phyloP scores from a whole-genome alignment of 2,888 invertebrate genomes.

The Tipula lateralis region DNA sequence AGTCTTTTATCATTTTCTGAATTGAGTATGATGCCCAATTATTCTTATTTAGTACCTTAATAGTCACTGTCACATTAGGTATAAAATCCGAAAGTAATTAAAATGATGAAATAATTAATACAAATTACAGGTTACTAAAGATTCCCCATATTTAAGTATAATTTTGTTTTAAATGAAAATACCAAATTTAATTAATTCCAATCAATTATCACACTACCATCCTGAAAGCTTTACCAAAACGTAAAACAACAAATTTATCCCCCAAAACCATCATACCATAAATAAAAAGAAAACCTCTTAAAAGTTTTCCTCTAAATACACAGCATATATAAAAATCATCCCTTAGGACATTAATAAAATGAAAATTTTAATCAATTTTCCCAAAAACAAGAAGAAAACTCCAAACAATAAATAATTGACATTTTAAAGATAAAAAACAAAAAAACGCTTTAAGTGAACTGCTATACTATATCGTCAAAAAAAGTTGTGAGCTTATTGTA shows the following conservation, averaged over 20 bases:
- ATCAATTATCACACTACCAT: neutral
- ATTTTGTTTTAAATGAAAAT: neutral
- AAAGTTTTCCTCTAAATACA: neutral
- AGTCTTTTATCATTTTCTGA: no score
- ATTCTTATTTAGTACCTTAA: no score
- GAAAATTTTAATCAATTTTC: slow-evolving; percentile 19
- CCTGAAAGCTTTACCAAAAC: neutral
- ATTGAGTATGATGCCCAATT: no score
- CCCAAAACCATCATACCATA: neutral
- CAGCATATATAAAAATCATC: neutral
- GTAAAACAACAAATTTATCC: neutral
- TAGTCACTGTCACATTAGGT: no score
- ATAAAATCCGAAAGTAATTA: no score
- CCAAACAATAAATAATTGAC: neutral
- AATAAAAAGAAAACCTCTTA: neutral
- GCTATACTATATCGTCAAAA: neutral
- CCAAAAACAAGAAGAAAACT: neutral
- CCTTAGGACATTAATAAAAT: neutral
- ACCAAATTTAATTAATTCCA: neutral
- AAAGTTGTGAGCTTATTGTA: neutral
- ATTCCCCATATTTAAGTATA: neutral
- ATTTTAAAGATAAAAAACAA: neutral
- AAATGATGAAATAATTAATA: no score
- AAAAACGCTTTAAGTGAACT: neutral
- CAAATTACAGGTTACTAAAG: neutral